phyloP scores from a whole-genome alignment of 2,888 invertebrate species.

The Parasteatoda lunata region DNA sequence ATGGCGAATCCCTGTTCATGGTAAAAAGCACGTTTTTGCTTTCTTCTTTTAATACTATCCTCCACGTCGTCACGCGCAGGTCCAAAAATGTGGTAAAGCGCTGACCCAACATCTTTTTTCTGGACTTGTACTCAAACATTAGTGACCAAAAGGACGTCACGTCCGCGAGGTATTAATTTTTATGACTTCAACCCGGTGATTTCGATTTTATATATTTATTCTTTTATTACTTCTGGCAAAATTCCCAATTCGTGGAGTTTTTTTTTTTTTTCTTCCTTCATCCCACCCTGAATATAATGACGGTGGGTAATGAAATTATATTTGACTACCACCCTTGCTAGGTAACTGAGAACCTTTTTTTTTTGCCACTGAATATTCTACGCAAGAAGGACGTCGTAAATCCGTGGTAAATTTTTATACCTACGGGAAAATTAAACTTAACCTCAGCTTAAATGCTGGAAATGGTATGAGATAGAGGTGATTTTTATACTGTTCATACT shows the following conservation, averaged over 20 bases:
- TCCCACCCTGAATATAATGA: conserved; percentile 20
- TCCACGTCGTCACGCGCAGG: conserved; percentile 33
- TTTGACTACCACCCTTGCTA: conserved; percentile 6
- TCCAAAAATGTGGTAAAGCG: conserved; percentile 19
- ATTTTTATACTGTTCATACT: neutral
- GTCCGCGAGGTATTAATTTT: conserved; percentile 59
- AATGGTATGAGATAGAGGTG: neutral
- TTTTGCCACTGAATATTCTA: neutral
- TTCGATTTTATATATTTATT: conserved; percentile 19
- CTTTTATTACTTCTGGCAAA: conserved; percentile 38
- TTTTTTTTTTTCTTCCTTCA: neutral
- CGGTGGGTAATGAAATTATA: conserved; percentile 46
- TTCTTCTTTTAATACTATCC: neutral
- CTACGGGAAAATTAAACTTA: conserved; percentile 1
- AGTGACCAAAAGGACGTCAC: conserved; percentile 54
- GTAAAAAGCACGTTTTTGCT: conserved; percentile 42
- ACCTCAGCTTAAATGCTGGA: neutral
- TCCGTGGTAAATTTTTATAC: conserved; percentile 3
- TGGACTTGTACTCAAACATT: conserved; percentile 34
- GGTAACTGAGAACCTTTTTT: conserved; percentile 3
- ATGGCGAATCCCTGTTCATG: conserved; percentile 53
- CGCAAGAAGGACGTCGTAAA: neutral
- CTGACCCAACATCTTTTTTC: conserved; percentile 25
- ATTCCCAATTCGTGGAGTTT: conserved; percentile 21
- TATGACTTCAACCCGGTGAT: conserved; percentile 27